Evolutionary conservation across 2,113 vertebrate species (phyloP).

Genomic region (Catharus minimus): DNA sequence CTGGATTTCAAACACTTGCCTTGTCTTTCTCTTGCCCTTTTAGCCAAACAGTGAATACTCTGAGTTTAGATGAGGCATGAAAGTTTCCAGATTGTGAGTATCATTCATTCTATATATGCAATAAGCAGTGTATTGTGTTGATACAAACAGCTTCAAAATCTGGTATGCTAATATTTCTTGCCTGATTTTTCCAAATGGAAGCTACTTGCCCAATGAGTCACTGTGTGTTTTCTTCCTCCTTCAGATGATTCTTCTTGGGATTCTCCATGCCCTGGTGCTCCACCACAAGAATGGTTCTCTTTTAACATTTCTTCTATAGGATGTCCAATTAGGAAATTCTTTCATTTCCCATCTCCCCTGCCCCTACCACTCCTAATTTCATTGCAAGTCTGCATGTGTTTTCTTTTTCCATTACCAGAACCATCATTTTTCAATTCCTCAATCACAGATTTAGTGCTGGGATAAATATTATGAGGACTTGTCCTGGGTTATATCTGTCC

Average conservation of each 20-base stretch:
- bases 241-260: neutral
- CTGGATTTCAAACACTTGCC: neutral
- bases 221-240: neutral
- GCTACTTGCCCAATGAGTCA: conserved; percentile 21
- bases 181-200: conserved; percentile 32
- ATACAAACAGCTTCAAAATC: neutral
- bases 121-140: neutral
- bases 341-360: neutral
- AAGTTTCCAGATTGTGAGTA: neutral
- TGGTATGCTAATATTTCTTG: neutral
- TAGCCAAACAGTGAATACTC: neutral
- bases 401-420: neutral
- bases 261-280: neutral
- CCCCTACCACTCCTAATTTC: no score
- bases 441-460: neutral
- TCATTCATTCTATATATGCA: neutral
- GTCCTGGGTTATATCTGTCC: neutral
- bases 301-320: neutral
- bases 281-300: neutral
- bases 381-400: neutral
- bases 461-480: neutral
- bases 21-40: neutral
- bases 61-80: neutral
- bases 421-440: neutral
- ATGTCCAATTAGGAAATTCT: neutral